Evolutionary conservation across 1,140 invertebrate genomes (phyloP).

Genomic region (Hestina assimilis): DNA sequence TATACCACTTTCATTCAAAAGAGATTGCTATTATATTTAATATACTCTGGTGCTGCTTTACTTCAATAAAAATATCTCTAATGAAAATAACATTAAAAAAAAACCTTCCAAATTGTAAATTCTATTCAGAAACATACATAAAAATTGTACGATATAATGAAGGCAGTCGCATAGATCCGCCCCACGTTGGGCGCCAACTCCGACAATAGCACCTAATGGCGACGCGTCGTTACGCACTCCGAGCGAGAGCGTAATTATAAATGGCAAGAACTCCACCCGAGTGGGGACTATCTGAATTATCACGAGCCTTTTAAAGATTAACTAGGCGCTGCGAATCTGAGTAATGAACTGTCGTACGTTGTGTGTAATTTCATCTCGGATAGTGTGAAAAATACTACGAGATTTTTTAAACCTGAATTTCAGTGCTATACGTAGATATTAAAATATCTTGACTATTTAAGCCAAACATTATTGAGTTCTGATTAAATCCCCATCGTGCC

Average conservation of each 20-base stretch:
- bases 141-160: constrained; percentile 14
- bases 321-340: constrained; percentile 21
- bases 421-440: no score
- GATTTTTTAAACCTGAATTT: background rate
- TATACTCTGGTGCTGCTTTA: no score
- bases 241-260: constrained; percentile 43
- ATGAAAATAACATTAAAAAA: background rate
- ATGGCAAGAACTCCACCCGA: constrained; percentile 22
- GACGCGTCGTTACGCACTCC: constrained; percentile 54
- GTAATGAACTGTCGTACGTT: background rate
- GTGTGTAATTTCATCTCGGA: background rate
- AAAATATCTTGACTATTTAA: no score
- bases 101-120: background rate
- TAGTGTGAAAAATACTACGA: background rate
- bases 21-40: no score
- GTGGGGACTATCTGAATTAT: constrained; percentile 31
- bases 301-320: constrained; percentile 34
- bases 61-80: background rate
- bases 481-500: no score
- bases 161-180: constrained; percentile 19
- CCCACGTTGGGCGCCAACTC: constrained; percentile 47
- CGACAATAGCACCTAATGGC: constrained; percentile 62
- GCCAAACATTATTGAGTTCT: no score
- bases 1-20: no score
- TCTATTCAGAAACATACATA: background rate